Evolutionary conservation across 2,113 vertebrate genomes (phyloP).

Genomic region (Prolemur simus): DNA sequence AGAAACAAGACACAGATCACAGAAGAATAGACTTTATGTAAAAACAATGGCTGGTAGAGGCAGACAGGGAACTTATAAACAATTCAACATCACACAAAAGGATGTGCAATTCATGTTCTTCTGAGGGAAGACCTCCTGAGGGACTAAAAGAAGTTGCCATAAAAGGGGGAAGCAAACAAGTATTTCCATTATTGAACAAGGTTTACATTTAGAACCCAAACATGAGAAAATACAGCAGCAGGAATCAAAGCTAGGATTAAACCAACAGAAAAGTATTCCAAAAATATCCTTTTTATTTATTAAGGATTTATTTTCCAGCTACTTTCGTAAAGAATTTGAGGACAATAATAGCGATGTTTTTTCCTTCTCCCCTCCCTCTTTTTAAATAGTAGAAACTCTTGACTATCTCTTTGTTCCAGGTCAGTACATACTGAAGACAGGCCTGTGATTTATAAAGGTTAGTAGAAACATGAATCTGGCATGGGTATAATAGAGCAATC

Average conservation of each 20-base stretch:
- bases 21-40: background rate
- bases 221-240: background rate
- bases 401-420: background rate
- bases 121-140: background rate
- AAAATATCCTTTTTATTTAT: background rate
- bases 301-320: background rate
- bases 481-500: background rate
- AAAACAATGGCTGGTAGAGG: background rate
- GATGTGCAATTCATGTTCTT: background rate
- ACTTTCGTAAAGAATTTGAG: background rate
- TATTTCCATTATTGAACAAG: background rate
- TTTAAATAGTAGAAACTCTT: background rate
- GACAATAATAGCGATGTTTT: background rate
- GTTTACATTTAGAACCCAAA: conserved; percentile 27
- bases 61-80: background rate
- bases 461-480: background rate
- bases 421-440: background rate
- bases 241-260: conserved; percentile 32
- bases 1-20: background rate
- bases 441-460: background rate
- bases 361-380: background rate
- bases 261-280: background rate
- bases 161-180: background rate
- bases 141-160: background rate
- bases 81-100: background rate